These are phyloP conservation scores for Iphiclides podalirius DNA, from an alignment of 2,888 invertebrate species.

Conservation along the genomic window DNA sequence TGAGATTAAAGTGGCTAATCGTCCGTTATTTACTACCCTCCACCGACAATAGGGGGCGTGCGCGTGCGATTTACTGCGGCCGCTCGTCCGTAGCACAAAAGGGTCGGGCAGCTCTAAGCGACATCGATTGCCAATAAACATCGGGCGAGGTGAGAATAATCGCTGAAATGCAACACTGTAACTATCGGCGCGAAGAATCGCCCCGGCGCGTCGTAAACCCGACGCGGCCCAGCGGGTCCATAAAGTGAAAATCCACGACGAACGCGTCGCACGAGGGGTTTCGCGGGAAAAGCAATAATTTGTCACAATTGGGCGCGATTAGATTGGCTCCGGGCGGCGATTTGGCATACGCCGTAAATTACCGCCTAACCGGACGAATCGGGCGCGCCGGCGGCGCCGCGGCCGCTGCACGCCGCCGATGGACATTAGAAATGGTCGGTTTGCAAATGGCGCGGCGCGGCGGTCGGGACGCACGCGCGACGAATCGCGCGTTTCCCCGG, in stretches of 20 bases:
- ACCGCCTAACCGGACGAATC: conserved; percentile 56
- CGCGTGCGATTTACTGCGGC: conserved; percentile 61
- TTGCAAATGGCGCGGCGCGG: conserved; percentile 61
- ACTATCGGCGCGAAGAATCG: conserved; percentile 42
- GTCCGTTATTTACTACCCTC: conserved; percentile 70
- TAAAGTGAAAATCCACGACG: conserved; percentile 65
- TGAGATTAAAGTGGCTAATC: conserved; percentile 65
- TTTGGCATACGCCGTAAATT: conserved; percentile 78
- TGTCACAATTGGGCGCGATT: conserved; percentile 79
- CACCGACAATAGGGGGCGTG: conserved; percentile 63
- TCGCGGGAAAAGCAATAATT: conserved; percentile 77
- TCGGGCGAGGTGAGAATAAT: conserved; percentile 63
- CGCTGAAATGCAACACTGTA: conserved; percentile 65
- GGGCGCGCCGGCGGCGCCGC: conserved; percentile 46
- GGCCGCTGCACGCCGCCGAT: conserved; percentile 28
- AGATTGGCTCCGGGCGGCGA: conserved; percentile 73
- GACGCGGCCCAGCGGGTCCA: conserved; percentile 35
- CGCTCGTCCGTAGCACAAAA: conserved; percentile 59
- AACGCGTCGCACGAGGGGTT: conserved; percentile 62
- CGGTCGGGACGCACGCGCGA: conserved; percentile 69
- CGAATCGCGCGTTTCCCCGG: conserved; percentile 74
- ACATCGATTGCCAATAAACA: conserved; percentile 75
- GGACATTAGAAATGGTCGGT: conserved; percentile 46
- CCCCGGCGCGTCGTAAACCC: conserved; percentile 51
- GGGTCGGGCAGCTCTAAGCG: conserved; percentile 66